Conservation (phyloP, 1,140 invertebrate species). For the Neotoxoptera formosana region DNA sequence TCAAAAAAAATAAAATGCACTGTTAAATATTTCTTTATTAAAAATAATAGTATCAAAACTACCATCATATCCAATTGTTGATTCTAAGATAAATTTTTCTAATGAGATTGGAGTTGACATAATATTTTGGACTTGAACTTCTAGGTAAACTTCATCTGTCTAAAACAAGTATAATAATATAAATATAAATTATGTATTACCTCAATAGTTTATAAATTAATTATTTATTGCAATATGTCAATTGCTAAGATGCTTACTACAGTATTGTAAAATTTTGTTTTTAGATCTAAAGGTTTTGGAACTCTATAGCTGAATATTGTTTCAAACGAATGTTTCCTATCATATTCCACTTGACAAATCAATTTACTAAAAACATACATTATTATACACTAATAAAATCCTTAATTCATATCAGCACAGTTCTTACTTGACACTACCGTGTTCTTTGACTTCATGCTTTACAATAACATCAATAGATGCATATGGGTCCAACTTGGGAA, state of each 20-base stretch:
- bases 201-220: neutral
- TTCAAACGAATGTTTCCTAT: constrained; percentile 52
- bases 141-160: constrained; percentile 96
- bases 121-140: constrained; percentile 96
- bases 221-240: neutral
- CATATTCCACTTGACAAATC: constrained; percentile 53
- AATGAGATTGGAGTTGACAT: constrained; percentile 88
- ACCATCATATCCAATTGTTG: constrained; percentile 86
- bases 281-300: constrained; percentile 53
- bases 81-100: constrained; percentile 90
- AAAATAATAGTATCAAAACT: constrained; percentile 57
- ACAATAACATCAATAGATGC: constrained; percentile 56
- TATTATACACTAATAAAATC: neutral
- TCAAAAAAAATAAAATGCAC: neutral
- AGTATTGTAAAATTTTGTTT: constrained; percentile 53
- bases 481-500: constrained; percentile 43
- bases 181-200: neutral
- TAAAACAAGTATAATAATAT: constrained; percentile 62
- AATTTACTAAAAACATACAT: constrained; percentile 30
- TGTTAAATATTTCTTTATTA: neutral
- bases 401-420: neutral
- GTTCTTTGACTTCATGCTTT: constrained; percentile 53
- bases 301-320: constrained; percentile 56
- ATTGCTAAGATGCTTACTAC: neutral
- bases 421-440: constrained; percentile 52